Conservation (phyloP, 2,888 invertebrate species). For the Ommatoiulus sabulosus region DNA sequence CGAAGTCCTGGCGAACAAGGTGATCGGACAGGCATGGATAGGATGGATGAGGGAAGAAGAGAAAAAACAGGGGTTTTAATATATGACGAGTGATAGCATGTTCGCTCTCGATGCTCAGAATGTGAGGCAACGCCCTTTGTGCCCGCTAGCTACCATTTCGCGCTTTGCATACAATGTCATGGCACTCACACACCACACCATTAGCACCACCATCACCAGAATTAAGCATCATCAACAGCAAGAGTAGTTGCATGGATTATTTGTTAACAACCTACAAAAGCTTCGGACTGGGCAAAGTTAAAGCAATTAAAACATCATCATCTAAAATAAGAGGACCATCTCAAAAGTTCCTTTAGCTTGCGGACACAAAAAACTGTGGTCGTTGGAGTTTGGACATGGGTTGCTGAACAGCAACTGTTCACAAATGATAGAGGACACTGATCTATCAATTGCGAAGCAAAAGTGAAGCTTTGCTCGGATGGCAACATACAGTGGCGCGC, state of each 20-base stretch:
- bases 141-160: conserved; percentile 37
- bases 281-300: conserved; percentile 41
- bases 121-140: conserved; percentile 48
- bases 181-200: conserved; percentile 46
- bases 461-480: conserved; percentile 12
- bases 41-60: conserved; percentile 58
- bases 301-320: conserved; percentile 44
- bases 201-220: conserved; percentile 7
- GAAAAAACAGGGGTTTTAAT: conserved; percentile 64
- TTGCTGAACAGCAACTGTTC: conserved; percentile 14
- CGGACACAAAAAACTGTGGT: conserved; percentile 61
- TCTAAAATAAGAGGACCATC: conserved; percentile 81
- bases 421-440: neutral
- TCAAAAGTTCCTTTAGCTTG: conserved; percentile 87
- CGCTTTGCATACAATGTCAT: conserved; percentile 26
- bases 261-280: conserved; percentile 42
- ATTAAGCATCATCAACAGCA: conserved; percentile 47
- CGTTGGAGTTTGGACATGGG: conserved; percentile 19
- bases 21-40: conserved; percentile 59
- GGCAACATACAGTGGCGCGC: conserved; percentile 45
- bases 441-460: neutral
- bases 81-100: conserved; percentile 45
- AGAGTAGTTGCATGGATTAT: conserved; percentile 26
- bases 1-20: conserved; percentile 78
- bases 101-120: conserved; percentile 32